Base-by-base conservation (phyloP, 2,888 invertebrate species). In the Hoplodrina ambigua region DNA sequence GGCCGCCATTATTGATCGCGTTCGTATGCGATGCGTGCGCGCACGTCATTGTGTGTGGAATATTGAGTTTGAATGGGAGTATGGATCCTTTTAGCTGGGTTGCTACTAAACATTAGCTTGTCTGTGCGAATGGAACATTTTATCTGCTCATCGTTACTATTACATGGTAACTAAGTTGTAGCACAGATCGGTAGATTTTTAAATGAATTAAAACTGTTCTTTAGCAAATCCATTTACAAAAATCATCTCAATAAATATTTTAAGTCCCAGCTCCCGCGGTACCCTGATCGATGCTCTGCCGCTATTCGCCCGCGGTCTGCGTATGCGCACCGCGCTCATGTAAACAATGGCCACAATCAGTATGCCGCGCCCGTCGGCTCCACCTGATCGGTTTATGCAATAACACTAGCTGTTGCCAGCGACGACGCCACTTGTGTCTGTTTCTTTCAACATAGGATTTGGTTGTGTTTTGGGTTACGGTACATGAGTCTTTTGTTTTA, bases 331-430 rank as follows among this genome's bases (percentile, higher is more conserved):
- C 71, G 74, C 68, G 58, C 58, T 41, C 78, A 58, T 78, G 69
- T 80, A 69, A 78, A 80, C 80, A 82, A 80, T 80, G 70, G 79
- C 44, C 13, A 20, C 6, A 49, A 78, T 80, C 60, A 80, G 58
- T 25, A 80, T 20, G 78, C 77, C 1, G 52, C 57, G 49, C 75
- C 13, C 69, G 70, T 68, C 61, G 19, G 15, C 25, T 65, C 58
- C 83, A 79, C 81, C 85, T 83, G 85, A 83, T 83, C 79, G 69
- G 78, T 81, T 84, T 83, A 75, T 84, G 85, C 83, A 84, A 84
- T 60, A 61, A 60, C 68, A 50, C 68, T 59, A 49, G 66, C 77
- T 68, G 81, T 72, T 67, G 59, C 78, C 69, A 78, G 72, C 82
- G 63, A 55, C 68, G 44, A 19, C 7, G 56, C 44, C 7, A 54